Evolutionary conservation across 2,797 vertebrate species (phyloP).

Genomic region (Tachyglossus aculeatus): DNA sequence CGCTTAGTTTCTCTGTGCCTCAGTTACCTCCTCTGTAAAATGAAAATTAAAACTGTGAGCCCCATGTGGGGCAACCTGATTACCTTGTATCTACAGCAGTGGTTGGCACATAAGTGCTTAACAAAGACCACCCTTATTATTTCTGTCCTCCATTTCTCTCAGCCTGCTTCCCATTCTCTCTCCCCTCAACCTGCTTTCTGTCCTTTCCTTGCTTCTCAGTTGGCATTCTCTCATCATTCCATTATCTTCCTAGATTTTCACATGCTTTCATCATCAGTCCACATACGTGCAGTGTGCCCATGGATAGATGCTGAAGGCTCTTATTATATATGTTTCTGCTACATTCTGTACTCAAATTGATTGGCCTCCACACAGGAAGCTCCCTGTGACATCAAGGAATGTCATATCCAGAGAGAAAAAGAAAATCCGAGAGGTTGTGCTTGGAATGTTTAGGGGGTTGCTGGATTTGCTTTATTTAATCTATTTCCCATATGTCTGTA

Average conservation of each 20-base stretch:
- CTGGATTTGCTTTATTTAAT: conserved; percentile 2
- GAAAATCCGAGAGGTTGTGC: background rate
- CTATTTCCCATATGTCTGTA: background rate
- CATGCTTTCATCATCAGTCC: background rate
- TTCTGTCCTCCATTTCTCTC: background rate
- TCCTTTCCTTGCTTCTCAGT: background rate
- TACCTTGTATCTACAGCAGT: too few species aligned
- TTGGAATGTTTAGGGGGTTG: background rate
- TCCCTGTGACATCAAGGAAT: background rate
- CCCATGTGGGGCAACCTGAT: too few species aligned
- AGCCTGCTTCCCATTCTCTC: background rate
- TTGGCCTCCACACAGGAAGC: background rate
- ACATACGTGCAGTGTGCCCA: too few species aligned
- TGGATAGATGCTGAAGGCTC: too few species aligned
- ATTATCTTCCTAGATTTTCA: background rate
- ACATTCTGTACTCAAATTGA: conserved; percentile 3
- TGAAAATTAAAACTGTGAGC: too few species aligned
- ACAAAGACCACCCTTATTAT: too few species aligned
- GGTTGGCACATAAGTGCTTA: too few species aligned
- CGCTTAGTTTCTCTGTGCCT: too few species aligned
- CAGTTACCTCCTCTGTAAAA: too few species aligned
- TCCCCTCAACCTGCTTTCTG: background rate
- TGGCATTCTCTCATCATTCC: background rate
- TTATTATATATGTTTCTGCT: conserved; percentile 19
- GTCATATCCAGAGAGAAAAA: background rate